Evolutionary conservation across 2,113 vertebrate genomes (phyloP).

Genomic region (Oxyruncus cristatus): DNA sequence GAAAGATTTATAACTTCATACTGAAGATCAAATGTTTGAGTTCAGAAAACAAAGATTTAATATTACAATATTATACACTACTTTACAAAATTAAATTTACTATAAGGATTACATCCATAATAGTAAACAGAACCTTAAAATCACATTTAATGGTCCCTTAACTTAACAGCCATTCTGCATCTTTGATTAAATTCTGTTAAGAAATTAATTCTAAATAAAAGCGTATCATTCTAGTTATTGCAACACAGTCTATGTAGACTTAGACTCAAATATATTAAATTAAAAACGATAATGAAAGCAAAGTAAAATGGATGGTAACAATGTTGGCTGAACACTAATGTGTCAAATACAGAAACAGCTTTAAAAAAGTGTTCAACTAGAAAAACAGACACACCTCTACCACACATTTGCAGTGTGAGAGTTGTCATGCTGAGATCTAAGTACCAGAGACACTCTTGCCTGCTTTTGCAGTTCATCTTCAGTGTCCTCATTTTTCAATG

Average conservation of each 20-base stretch:
- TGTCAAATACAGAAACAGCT: slow-evolving; percentile 68
- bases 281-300: slow-evolving; percentile 72
- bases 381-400: slow-evolving; percentile 63
- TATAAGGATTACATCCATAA: slow-evolving; percentile 72
- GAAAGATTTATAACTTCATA: slow-evolving; percentile 72
- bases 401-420: slow-evolving; percentile 55
- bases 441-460: slow-evolving; percentile 63
- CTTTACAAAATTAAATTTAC: slow-evolving; percentile 84
- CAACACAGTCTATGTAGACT: slow-evolving; percentile 68
- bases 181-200: slow-evolving; percentile 67
- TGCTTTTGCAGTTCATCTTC: slow-evolving; percentile 57
- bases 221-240: slow-evolving; percentile 72
- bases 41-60: slow-evolving; percentile 75
- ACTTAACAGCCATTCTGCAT: slow-evolving; percentile 70
- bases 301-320: slow-evolving; percentile 74
- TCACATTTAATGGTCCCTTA: slow-evolving; percentile 83
- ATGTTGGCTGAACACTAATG: slow-evolving; percentile 55
- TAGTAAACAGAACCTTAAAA: slow-evolving; percentile 76
- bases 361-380: slow-evolving; percentile 61
- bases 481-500: slow-evolving; percentile 37
- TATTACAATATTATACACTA: slow-evolving; percentile 87
- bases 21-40: slow-evolving; percentile 69
- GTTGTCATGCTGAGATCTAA: slow-evolving; percentile 62
- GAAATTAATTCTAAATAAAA: slow-evolving; percentile 66
- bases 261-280: slow-evolving; percentile 72